A percentile compares a stretch with the other conserved stretches of the same genome.
These are phyloP conservation scores for Tanytarsus gracilentus DNA, from an alignment of 2,888 invertebrate species.

Conservation along the genomic window DNA sequence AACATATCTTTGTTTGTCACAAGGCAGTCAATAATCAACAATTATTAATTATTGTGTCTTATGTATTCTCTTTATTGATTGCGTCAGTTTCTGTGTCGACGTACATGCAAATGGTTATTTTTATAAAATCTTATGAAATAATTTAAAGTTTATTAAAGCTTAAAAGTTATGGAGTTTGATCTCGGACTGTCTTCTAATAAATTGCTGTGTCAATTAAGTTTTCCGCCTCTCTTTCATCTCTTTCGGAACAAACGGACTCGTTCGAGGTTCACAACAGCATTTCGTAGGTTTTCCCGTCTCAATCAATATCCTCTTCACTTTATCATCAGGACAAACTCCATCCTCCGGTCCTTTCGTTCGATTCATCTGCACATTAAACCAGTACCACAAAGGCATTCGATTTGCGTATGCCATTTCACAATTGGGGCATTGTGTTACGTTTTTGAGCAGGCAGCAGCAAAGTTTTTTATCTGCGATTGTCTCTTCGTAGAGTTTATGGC, in stretches of 20 bases:
- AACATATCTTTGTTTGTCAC: too few species aligned
- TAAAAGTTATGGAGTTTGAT: too few species aligned
- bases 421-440: background rate
- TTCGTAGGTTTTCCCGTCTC: background rate
- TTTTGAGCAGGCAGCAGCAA: background rate
- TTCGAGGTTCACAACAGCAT: conserved; percentile 5
- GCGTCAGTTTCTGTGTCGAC: too few species aligned
- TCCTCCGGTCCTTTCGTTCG: conserved; percentile 36
- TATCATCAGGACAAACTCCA: conserved; percentile 41
- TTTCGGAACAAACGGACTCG: background rate
- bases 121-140: too few species aligned
- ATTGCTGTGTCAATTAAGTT: too few species aligned
- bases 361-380: background rate
- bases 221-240: too few species aligned
- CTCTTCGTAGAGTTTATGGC: background rate
- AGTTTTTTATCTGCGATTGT: background rate
- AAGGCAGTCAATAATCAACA: too few species aligned
- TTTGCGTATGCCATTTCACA: background rate
- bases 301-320: conserved; percentile 42
- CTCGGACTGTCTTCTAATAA: too few species aligned
- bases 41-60: too few species aligned
- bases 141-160: too few species aligned
- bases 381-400: background rate
- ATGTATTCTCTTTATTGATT: too few species aligned
- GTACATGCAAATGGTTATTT: too few species aligned